Conservation (phyloP, 2,113 vertebrate species). For the Centrocercus urophasianus region DNA sequence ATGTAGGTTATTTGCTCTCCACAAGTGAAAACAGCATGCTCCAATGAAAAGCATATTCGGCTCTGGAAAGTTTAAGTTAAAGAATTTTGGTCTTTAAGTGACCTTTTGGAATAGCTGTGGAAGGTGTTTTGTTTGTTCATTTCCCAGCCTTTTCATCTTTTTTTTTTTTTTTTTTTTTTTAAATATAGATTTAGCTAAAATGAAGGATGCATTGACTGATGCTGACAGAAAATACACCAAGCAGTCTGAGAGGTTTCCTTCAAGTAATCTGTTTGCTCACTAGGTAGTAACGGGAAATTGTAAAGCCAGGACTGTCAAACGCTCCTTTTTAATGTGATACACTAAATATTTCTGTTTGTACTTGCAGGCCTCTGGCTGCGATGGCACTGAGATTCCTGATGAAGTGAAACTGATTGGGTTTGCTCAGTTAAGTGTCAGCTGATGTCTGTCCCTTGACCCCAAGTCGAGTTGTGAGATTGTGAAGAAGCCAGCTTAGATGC, state of each 20-base stretch:
- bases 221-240: background rate
- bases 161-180: background rate
- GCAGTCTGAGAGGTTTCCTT: background rate
- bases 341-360: slow-evolving; percentile 54
- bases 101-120: background rate
- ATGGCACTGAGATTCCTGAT: slow-evolving; percentile 92
- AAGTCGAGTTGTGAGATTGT: slow-evolving; percentile 78
- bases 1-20: background rate
- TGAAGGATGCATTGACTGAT: background rate
- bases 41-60: background rate
- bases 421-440: slow-evolving; percentile 96
- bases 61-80: background rate
- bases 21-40: background rate
- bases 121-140: background rate
- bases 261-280: background rate
- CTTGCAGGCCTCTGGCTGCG: slow-evolving; percentile 91
- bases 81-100: background rate
- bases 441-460: slow-evolving; percentile 79
- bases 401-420: slow-evolving; percentile 99
- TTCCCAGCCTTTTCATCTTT: background rate
- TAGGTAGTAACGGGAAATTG: rapidly evolving
- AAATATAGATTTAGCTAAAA: background rate
- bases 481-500: slow-evolving; percentile 80
- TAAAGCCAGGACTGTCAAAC: background rate
- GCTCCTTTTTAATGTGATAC: background rate